Conservation (phyloP, 2,888 invertebrate genomes). For the Cheilosia grossa region DNA sequence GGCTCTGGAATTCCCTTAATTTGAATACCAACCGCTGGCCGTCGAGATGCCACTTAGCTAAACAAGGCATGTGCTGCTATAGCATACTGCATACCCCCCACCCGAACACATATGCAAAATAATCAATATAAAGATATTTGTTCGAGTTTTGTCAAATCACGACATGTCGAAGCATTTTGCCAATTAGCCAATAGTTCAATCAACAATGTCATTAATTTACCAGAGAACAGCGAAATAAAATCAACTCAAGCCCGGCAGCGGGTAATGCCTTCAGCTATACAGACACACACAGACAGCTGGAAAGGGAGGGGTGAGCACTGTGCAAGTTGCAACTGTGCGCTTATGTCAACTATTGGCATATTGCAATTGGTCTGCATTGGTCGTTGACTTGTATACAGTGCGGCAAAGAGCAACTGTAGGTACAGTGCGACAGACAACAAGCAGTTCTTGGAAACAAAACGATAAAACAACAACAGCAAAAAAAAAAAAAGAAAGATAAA, state of each 20-base stretch:
- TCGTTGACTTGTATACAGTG: constrained; percentile 56
- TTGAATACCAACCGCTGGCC: constrained; percentile 59
- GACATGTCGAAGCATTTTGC: constrained; percentile 73
- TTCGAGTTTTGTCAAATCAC: constrained; percentile 72
- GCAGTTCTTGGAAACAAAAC: constrained; percentile 61
- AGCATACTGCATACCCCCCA: not conserved
- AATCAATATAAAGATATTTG: constrained; percentile 70
- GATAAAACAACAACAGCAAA: constrained; percentile 31
- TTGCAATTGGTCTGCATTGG: constrained; percentile 60
- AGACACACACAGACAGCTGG: not conserved
- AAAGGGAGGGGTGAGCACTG: not conserved
- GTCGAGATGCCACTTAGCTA: constrained; percentile 49
- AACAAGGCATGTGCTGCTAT: constrained; percentile 18
- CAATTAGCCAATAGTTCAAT: constrained; percentile 75
- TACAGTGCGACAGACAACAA: constrained; percentile 17
- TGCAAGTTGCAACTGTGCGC: constrained; percentile 31
- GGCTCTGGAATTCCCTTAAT: constrained; percentile 51
- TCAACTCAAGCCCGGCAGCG: constrained; percentile 14
- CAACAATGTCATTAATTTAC: constrained; percentile 72
- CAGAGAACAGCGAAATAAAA: constrained; percentile 28
- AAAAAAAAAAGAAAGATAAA: constrained; percentile 64
- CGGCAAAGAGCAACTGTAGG: not conserved
- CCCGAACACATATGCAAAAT: constrained; percentile 30
- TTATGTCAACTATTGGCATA: constrained; percentile 74
- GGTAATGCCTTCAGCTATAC: not conserved